Evolutionary conservation across 1,140 invertebrate species (phyloP).

Genomic region (Armadillidium nasatum): DNA sequence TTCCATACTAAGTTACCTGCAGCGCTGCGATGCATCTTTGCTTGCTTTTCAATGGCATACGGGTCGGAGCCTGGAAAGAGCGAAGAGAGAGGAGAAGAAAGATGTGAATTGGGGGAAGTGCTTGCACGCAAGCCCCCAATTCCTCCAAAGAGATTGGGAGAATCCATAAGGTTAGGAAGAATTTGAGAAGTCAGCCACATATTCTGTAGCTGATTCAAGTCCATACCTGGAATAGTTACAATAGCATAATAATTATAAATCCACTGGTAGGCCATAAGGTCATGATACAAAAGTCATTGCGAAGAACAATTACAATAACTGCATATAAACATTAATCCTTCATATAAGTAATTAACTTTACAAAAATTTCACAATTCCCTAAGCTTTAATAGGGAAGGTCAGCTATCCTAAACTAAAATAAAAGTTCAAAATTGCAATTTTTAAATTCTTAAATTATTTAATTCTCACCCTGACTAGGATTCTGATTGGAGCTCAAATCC

Average conservation of each 20-base stretch:
- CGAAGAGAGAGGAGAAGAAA: slow-evolving; percentile 19
- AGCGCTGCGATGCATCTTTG: slow-evolving; percentile 66
- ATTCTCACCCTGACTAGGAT: not conserved
- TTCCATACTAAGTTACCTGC: slow-evolving; percentile 54
- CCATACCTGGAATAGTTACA: slow-evolving; percentile 29
- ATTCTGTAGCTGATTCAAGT: slow-evolving; percentile 45
- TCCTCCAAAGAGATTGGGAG: slow-evolving; percentile 16
- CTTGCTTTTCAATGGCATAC: slow-evolving; percentile 65
- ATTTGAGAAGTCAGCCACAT: slow-evolving; percentile 41
- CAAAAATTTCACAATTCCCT: not conserved
- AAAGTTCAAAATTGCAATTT: not conserved
- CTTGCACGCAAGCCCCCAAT: slow-evolving; percentile 9
- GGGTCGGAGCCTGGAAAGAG: slow-evolving; percentile 47
- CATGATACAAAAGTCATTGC: too few relatives aligned
- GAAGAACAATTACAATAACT: too few relatives aligned
- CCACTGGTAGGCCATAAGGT: too few relatives aligned
- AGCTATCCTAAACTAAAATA: not conserved
- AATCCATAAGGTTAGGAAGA: slow-evolving; percentile 31
- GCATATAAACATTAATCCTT: not conserved
- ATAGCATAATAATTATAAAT: too few relatives aligned
- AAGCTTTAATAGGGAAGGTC: not conserved
- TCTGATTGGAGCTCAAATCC: not conserved
- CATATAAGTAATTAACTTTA: not conserved
- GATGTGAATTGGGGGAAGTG: not conserved
- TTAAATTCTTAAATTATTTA: too few relatives aligned